Percentiles rank a stretch among this genome's conserved stretches.
phyloP scores from a whole-genome alignment of 2,797 vertebrate genomes.

The Clarias fuscus region DNA sequence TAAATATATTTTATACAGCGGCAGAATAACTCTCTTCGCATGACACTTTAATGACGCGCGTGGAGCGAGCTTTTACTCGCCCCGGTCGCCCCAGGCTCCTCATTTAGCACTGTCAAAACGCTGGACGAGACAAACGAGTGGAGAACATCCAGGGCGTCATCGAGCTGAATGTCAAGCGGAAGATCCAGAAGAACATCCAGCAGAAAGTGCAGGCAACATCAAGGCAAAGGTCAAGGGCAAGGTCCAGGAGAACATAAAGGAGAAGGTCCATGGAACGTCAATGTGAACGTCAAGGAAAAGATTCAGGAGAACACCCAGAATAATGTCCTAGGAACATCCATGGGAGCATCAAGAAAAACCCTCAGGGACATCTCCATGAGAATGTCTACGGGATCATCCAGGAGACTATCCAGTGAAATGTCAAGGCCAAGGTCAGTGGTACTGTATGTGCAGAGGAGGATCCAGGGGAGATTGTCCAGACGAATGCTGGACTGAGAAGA shows the following conservation, averaged over 20 bases:
- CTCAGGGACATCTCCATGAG: background rate
- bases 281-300: background rate
- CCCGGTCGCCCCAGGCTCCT: slow-evolving; percentile 62
- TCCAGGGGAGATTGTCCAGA: background rate
- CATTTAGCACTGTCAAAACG: slow-evolving; percentile 65
- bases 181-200: background rate
- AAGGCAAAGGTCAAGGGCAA: background rate
- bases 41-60: slow-evolving; percentile 44
- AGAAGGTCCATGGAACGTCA: too few relatives aligned
- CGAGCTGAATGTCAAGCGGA: background rate
- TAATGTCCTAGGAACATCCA: background rate
- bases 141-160: slow-evolving; percentile 62
- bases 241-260: background rate
- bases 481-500: too few relatives aligned
- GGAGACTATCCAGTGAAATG: background rate
- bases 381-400: background rate
- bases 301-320: background rate
- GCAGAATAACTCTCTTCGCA: slow-evolving; percentile 47
- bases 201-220: background rate
- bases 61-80: slow-evolving; percentile 44
- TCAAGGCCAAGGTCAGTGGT: too few relatives aligned
- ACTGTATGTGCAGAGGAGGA: background rate
- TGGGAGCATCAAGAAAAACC: background rate
- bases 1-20: slow-evolving; percentile 24
- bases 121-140: slow-evolving; percentile 51